Evolutionary conservation across 2,797 vertebrate genomes (phyloP), one percentile per base, ranked within the genome.

Genomic region (Phylloscopus collybita): DNA sequence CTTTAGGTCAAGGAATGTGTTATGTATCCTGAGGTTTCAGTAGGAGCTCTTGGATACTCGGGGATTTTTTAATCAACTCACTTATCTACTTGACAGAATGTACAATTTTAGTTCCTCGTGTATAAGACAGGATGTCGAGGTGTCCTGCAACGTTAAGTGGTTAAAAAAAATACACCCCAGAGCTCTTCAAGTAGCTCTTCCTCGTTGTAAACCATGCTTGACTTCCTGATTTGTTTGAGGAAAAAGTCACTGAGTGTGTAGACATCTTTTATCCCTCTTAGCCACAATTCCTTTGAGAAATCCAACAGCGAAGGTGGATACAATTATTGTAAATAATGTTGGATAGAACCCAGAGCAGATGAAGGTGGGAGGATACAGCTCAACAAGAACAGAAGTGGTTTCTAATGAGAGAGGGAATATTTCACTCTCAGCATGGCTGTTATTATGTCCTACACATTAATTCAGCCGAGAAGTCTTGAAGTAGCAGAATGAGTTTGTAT

Each of bases 311-410:
- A 95, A 96, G 93, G 95, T 95, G 80, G 91, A 80, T 92, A 94
- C 87, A 96, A 91, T 96, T 94, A 88, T 91, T 92, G 93, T 95
- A 96, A 97, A 97, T 96, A 95, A 91, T 62, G 81, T 51, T 90
- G 92, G 89, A 90, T 85, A 75, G 82, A 95, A 79, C 87, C 80
- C 79, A 79, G 91, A 74, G 59, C 79, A 96, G 88, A 93, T 65
- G 91, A 94, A 94, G 84, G 89, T 92, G 90, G 92, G 84, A 94
- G 91, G 95, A 93, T 90, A 93, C 89, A 96, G 89, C 87, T 96
- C 95, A 94, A 92, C 87, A 92, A 94, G 92, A 94, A 91, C 73
- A 96, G 95, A 96, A 95, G 95, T 95, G 96, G 79, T 94, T 97
- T 90, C 94, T 97, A 94, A 96, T 92, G 89, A 96, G 91, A 89